Evolutionary conservation across 2,888 invertebrate species (phyloP), one percentile per base, ranked within the genome.

Genomic region (Latrodectus hesperus): DNA sequence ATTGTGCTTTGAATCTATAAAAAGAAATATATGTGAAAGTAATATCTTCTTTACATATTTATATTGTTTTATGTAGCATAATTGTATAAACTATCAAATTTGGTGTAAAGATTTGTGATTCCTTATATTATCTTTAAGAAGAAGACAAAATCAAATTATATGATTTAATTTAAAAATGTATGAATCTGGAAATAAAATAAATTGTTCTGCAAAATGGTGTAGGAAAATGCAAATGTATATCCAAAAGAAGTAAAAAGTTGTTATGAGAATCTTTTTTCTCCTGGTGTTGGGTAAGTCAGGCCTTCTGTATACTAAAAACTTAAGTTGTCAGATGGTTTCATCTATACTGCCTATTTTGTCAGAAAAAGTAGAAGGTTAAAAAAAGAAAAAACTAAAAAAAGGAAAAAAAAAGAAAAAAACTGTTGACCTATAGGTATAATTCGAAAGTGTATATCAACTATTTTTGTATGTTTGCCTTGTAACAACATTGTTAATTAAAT

Each of bases 381-480:
- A 38, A 38, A 38, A 38, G 2, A 38, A 38, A 38, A 38, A 22
- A 22, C 22, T 22, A 22, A 38, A 38, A 38, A 38, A 38, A 6
- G 6, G 6, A 38, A 38, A 38, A 38, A 22, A 22, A 38, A 38
- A 6, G 67, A 64, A 68, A 16, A 51, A 71, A 74, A 85, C 80
- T 85, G 80, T 80, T 85, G 80, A 73, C 26, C 68, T 64, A 53
- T 72, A 70, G 38, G 67, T 70, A 72, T 78, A 79, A 79, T 64
- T 84, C 78, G 38, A 60, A 72, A 81, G 53, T 84, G 67, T 82
- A 88, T 83, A 88, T 88, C 70, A 71, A 80, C 87, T 88, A 88
- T 88, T 88, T 88, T 88, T 88, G 67, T 88, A 88, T 83, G 64
- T 72, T 72, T 78, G 87, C 82, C 70, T 70, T 79, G 83, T 83